These are phyloP conservation scores for Epinotia bilunana DNA, from an alignment of 2,888 invertebrate species.

Conservation along the genomic window DNA sequence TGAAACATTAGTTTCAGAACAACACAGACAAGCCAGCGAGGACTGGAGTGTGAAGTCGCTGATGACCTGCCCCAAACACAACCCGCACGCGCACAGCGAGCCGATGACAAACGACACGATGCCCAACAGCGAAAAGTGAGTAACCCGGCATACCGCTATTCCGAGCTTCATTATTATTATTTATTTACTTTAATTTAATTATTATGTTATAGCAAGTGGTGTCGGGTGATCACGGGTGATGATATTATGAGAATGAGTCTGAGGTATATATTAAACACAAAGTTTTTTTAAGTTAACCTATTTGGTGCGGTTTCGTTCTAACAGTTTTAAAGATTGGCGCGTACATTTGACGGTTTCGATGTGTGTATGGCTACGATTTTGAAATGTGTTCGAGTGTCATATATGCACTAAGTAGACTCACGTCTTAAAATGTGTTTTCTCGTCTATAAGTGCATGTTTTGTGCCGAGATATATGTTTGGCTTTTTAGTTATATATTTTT, in stretches of 20 bases:
- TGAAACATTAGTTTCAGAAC: constrained; percentile 55
- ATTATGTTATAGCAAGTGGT: constrained; percentile 81
- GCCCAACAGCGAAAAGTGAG: constrained; percentile 80
- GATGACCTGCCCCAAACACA: constrained; percentile 88
- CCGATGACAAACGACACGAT: constrained; percentile 67
- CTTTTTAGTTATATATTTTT: constrained; percentile 44
- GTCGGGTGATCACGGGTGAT: constrained; percentile 87
- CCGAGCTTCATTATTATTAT: constrained; percentile 44
- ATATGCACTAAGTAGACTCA: constrained; percentile 53
- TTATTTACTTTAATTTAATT: constrained; percentile 44
- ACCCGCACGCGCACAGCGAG: constrained; percentile 62
- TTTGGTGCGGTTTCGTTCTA: constrained; percentile 53
- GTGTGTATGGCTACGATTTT: constrained; percentile 49
- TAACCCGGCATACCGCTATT: constrained; percentile 47
- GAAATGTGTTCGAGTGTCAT: constrained; percentile 50
- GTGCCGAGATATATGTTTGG: constrained; percentile 48
- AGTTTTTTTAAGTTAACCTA: constrained; percentile 47
- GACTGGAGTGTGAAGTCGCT: constrained; percentile 90
- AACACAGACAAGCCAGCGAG: constrained; percentile 77
- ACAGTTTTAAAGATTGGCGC: constrained; percentile 21
- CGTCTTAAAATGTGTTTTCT: constrained; percentile 44
- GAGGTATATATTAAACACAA: constrained; percentile 83
- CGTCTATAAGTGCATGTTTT: constrained; percentile 48
- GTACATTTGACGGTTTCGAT: constrained; percentile 48
- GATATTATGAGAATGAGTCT: constrained; percentile 91